Evolutionary conservation across 1,140 invertebrate genomes (phyloP).

Genomic region (Procambarus virginalis): DNA sequence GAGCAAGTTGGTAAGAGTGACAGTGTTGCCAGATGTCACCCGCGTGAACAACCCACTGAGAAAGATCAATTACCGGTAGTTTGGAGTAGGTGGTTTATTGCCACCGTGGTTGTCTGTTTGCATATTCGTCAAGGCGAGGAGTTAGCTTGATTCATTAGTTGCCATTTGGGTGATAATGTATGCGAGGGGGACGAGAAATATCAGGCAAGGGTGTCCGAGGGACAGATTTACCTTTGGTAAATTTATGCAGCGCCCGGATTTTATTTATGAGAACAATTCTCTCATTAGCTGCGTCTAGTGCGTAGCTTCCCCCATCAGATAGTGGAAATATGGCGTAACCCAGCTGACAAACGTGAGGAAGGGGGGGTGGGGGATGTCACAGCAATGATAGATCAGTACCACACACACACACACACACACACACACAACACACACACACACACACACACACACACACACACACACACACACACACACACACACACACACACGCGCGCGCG

Average conservation of each 20-base stretch:
- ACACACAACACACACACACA: neutral
- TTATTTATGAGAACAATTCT: constrained; percentile 35
- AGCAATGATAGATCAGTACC: neutral
- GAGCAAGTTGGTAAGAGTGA: neutral
- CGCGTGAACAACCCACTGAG: constrained; percentile 1
- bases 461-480: no score
- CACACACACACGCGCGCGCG: no score
- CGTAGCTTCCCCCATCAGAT: neutral
- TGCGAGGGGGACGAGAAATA: neutral
- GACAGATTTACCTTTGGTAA: no score
- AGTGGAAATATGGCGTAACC: neutral
- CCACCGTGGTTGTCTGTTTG: neutral
- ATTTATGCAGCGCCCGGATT: constrained; percentile 4
- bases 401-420: neutral
- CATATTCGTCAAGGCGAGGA: neutral
- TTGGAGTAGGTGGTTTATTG: constrained; percentile 35
- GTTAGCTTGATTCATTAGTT: neutral
- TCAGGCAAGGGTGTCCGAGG: neutral
- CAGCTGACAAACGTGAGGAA: neutral
- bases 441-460: neutral
- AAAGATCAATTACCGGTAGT: constrained; percentile 48
- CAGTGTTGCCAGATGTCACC: constrained; percentile 30
- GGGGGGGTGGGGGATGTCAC: neutral
- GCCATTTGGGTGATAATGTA: neutral
- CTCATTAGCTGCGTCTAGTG: constrained; percentile 5